phyloP scores from a whole-genome alignment of 2,113 vertebrate species.

The Cettia cetti region DNA sequence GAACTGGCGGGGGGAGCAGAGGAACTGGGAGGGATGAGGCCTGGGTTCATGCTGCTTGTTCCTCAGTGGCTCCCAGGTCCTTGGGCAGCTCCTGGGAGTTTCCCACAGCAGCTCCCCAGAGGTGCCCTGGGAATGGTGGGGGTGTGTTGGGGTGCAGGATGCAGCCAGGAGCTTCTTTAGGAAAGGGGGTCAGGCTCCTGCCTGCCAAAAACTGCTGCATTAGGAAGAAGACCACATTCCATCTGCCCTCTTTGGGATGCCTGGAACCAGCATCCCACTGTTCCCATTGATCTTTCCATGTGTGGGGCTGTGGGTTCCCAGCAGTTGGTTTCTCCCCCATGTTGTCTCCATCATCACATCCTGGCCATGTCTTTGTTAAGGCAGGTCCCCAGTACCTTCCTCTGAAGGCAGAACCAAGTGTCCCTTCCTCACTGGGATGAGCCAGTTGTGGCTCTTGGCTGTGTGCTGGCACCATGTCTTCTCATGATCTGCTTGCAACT shows the following conservation, averaged over 20 bases:
- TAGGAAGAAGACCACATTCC: not conserved
- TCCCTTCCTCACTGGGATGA: not conserved
- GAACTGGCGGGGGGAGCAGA: not conserved
- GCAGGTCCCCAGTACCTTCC: not conserved
- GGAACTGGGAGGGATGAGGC: not conserved
- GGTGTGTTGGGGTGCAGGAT: not conserved
- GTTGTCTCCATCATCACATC: fast-evolving
- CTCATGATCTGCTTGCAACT: not conserved
- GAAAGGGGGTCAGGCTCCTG: not conserved
- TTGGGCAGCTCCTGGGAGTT: not conserved
- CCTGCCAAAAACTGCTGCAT: not conserved
- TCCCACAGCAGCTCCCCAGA: not conserved
- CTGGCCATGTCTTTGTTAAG: not conserved
- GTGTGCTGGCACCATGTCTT: fast-evolving
- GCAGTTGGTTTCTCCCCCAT: not conserved
- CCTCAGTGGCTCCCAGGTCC: not conserved
- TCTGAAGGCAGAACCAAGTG: not conserved
- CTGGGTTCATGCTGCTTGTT: not conserved
- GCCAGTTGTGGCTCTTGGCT: fast-evolving
- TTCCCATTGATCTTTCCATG: not conserved
- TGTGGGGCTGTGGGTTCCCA: fast-evolving
- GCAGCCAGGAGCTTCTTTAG: not conserved
- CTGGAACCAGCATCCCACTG: not conserved
- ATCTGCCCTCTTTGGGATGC: not conserved
- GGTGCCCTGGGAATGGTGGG: not conserved